Evolutionary conservation across 2,113 vertebrate genomes (phyloP).

Genomic region (Tachuris rubrigastra): DNA sequence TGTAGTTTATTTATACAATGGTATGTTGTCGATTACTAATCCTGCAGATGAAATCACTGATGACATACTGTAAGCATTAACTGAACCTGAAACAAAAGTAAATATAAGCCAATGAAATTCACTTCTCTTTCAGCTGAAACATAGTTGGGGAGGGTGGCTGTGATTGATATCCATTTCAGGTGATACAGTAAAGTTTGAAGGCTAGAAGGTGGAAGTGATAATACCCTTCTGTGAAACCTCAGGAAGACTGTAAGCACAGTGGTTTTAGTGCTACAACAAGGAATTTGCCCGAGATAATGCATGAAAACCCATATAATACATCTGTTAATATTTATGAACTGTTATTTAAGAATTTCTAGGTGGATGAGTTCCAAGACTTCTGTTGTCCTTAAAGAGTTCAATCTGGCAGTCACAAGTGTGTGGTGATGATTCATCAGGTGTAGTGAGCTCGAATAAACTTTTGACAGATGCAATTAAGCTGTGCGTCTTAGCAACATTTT

Average conservation of each 20-base stretch:
- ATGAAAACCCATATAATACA: background rate
- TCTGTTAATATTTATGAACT: background rate
- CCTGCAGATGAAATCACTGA: background rate
- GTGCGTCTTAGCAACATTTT: conserved; percentile 30
- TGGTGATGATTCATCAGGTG: conserved; percentile 41
- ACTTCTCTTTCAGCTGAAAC: background rate
- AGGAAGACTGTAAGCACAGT: background rate
- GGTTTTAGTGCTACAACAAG: background rate
- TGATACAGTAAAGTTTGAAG: background rate
- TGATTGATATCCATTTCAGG: background rate
- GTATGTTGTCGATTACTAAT: background rate
- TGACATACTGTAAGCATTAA: background rate
- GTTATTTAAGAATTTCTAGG: background rate
- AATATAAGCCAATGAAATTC: background rate
- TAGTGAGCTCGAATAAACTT: background rate
- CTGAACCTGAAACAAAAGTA: background rate
- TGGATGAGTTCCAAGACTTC: conserved; percentile 10
- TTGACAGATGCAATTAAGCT: conserved; percentile 57
- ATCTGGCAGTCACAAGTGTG: background rate
- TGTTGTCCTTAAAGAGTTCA: background rate
- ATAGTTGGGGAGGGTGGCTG: background rate
- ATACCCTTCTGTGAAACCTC: background rate
- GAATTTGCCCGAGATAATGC: background rate
- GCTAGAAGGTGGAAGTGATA: background rate
- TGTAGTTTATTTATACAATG: background rate